Base-by-base conservation (phyloP, 2,888 invertebrate genomes). In the Zhuqinia jingwanae region DNA sequence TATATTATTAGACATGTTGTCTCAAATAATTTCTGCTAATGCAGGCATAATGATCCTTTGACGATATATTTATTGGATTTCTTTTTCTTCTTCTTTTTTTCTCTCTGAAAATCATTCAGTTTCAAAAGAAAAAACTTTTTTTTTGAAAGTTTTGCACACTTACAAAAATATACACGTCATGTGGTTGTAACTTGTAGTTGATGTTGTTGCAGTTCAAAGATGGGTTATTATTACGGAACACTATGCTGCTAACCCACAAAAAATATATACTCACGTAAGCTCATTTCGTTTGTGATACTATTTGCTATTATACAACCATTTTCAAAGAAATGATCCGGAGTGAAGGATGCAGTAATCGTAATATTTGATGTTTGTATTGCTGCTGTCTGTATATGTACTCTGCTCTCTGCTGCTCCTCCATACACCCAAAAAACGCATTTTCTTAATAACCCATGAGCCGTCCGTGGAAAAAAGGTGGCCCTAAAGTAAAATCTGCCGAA, bases 401-500 rank as follows among this genome's bases (percentile, higher is more conserved):
- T 58, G 58, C 20, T 58, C 5, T 25, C 25, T 70, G 2, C 6
- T 70, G 25, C 5, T 17, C n/a, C 10, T 50, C 58, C 20, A 6
- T 83, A 76, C 58, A 36, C n/a, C n/a, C n/a, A n/a, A 30, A 36
- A 63, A 42, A 15, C 75, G 20, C 20, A 73, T 60, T 58, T 58
- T 60, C 63, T 63, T 63, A 75, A 82, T 58, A 82, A 58, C 56
- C 63, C 53, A 65, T 53, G 56, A 83, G 30, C 50, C 36, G 36
- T 36, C 36, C 36, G 36, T 36, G 10, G 60, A 50, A 20, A n/a
- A 50, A 53, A 60, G 82, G 82, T 75, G 68, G 65, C 68, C 65
- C 83, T 30, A 27, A 76, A 83, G 83, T 68, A 85, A 85, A 85
- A 85, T 85, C 84, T 58, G 77, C 84, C 70, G 77, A 85, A 85